phyloP scores from a whole-genome alignment of 2,797 vertebrate species.

The Trichosurus vulpecula region DNA sequence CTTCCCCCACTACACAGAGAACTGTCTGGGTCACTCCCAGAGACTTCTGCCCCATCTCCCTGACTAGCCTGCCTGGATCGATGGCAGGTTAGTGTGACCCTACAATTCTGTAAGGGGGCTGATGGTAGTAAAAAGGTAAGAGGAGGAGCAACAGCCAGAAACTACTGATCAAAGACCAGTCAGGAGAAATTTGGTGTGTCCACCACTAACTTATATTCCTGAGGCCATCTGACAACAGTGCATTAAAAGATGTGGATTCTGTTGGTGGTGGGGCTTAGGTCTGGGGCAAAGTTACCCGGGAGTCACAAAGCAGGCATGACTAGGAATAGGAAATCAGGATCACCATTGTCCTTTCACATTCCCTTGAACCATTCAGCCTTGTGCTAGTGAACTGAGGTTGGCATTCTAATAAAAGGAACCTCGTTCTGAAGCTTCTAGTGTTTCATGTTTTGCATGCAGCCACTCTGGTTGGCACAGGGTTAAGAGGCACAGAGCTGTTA shows the following conservation, averaged over 20 bases:
- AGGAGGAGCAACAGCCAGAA: neutral
- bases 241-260: constrained; percentile 11
- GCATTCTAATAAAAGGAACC: constrained; percentile 47
- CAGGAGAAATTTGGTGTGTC: neutral
- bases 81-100: neutral
- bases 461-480: constrained; percentile 63
- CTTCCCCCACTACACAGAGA: neutral
- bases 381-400: neutral
- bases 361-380: constrained; percentile 39
- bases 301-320: neutral
- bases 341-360: constrained; percentile 20
- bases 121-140: neutral
- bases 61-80: neutral
- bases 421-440: constrained; percentile 10
- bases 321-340: constrained; percentile 8
- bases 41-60: neutral
- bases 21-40: neutral
- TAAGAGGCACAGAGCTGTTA: constrained; percentile 53
- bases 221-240: constrained; percentile 34
- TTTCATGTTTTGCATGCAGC: constrained; percentile 43
- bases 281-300: neutral
- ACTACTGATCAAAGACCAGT: neutral
- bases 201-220: neutral
- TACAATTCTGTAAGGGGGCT: neutral
- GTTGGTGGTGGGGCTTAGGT: neutral